Evolutionary conservation across 1,140 invertebrate genomes (phyloP).

Genomic region (Idris sp.): DNA sequence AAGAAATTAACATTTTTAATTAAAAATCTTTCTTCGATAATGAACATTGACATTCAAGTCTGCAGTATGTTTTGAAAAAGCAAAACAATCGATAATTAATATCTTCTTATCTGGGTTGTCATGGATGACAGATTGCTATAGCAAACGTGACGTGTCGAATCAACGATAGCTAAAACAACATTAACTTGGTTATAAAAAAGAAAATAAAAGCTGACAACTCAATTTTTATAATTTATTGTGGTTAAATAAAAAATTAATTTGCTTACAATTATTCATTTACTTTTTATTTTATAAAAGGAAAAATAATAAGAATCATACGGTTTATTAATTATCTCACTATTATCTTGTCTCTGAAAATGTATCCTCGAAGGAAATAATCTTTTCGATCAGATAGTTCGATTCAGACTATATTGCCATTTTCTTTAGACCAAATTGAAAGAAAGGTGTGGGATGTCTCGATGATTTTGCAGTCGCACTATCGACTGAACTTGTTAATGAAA

Average conservation of each 20-base stretch:
- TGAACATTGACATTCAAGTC: constrained; percentile 21
- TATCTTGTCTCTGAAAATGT: constrained; percentile 13
- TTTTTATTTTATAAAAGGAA: no score
- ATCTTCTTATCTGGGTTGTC: constrained; percentile 62
- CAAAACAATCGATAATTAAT: constrained; percentile 53
- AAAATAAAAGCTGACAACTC: no score
- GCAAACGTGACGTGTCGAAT: constrained; percentile 35
- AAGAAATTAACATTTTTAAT: no score
- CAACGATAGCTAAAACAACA: constrained; percentile 29
- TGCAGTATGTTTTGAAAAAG: constrained; percentile 46
- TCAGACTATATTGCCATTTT: constrained; percentile 62
- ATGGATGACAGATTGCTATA: constrained; percentile 52
- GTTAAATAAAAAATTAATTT: no score
- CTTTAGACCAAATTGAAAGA: constrained; percentile 35
- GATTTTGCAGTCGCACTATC: constrained; percentile 36
- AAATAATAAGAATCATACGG: no score
- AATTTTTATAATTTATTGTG: no score
- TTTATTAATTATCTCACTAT: constrained; percentile 36
- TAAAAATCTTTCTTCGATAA: constrained; percentile 19
- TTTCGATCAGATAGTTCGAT: constrained; percentile 45
- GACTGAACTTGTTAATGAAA: constrained; percentile 53
- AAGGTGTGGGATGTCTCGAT: constrained; percentile 11
- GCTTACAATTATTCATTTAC: no score
- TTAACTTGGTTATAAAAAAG: no score
- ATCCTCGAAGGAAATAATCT: constrained; percentile 63